phyloP scores from a whole-genome alignment of 2,797 vertebrate genomes.

The Pipistrellus pygmaeus region DNA sequence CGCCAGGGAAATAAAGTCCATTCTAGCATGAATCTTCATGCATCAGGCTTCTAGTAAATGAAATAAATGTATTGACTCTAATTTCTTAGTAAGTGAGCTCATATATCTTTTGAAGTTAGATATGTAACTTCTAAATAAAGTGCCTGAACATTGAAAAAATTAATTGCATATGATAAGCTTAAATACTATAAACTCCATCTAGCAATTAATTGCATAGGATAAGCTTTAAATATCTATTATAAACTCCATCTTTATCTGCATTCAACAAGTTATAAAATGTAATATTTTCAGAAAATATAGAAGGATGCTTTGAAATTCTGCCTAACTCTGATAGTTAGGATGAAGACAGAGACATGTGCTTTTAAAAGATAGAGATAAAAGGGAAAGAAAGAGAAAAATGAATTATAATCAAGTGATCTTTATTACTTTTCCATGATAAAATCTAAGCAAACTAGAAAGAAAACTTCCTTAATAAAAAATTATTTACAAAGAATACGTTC shows the following conservation, averaged over 20 bases:
- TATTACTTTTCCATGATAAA: not conserved
- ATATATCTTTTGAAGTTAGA: not conserved
- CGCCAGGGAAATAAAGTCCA: no score
- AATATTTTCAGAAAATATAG: not conserved
- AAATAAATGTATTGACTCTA: not conserved
- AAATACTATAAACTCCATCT: not conserved
- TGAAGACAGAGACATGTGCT: not conserved
- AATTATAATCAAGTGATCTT: not conserved
- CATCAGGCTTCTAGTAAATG: not conserved
- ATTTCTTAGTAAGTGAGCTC: not conserved
- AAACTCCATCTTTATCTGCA: not conserved
- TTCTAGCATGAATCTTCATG: no score
- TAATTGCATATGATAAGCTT: not conserved
- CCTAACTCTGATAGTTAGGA: not conserved
- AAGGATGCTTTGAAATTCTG: not conserved
- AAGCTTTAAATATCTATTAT: not conserved
- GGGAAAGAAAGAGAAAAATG: not conserved
- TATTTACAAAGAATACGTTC: not conserved
- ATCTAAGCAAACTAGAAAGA: not conserved
- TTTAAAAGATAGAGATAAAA: not conserved
- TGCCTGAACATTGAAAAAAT: not conserved
- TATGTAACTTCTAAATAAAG: not conserved
- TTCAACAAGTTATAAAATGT: not conserved
- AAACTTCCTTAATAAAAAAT: not conserved
- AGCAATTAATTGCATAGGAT: not conserved